Base-by-base conservation (phyloP, 1,140 invertebrate genomes). In the Saccostrea echinata region DNA sequence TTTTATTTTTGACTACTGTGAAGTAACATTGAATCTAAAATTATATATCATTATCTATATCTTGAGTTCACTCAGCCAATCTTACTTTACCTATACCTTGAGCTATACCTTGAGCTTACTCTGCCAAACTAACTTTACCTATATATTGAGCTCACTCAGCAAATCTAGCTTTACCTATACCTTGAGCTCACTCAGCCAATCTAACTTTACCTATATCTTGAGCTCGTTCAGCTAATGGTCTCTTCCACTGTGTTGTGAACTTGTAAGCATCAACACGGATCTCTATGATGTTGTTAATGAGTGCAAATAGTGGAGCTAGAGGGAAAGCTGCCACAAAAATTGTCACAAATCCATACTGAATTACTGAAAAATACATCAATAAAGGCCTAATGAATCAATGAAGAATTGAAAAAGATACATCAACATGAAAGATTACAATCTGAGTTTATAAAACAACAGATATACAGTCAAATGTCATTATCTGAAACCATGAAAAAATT, bases 71-170 rank as follows among this genome's bases (percentile, higher is more conserved):
- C 6, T n/a, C 6, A 43, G 35, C 6, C 35, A 43, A 43, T 43
- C 35, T 43, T 2, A 81, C 13, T 82, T 52, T 85, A 12, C 55
- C 55, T 88, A 99, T 99, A 94, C 98, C 97, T 93, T 98, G 97
- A 0, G 98, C 97, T n/a, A n/a, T n/a, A n/a, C n/a, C n/a, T n/a
- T n/a, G n/a, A n/a, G n/a, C n/a, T 84, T 97, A 95, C 92, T 97
- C 97, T 0, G 98, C 97, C 24, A 99, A 93, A 3, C 35, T 2
- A 6, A 43, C 35, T 43, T 90, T 88, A 21, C 98, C 98, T 90
- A 99, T 99, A 94, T 98, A 97, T 93, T 98, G 97, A 0, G 98
- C 97, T 84, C 97, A 95, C 92, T 97, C 97, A 0, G 98, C 97
- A n/a, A 99, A 93, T n/a, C n/a, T n/a, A 6, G 64, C 16, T 82